Evolutionary conservation across 2,888 invertebrate species (phyloP).

Genomic region (Andricus quercusramuli): DNA sequence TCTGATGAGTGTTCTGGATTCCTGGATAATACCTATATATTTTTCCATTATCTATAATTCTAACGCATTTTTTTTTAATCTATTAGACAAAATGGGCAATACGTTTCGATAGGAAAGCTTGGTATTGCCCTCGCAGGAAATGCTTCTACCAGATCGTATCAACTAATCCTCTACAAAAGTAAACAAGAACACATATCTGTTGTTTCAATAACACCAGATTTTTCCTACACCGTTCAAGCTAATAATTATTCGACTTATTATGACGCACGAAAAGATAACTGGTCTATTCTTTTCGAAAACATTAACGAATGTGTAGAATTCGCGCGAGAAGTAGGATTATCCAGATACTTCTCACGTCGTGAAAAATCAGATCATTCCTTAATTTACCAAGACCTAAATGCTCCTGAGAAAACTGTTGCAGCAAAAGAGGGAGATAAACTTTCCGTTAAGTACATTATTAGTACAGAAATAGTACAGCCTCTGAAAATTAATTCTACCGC

Average conservation of each 20-base stretch:
- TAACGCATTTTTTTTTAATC: not conserved
- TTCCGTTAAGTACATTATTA: constrained; percentile 63
- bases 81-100: constrained; percentile 70
- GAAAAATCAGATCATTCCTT: constrained; percentile 61
- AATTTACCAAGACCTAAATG: constrained; percentile 67
- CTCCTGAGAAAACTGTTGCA: constrained; percentile 52
- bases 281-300: constrained; percentile 81
- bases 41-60: not conserved
- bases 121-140: constrained; percentile 74
- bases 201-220: constrained; percentile 66
- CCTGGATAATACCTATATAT: not conserved
- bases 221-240: constrained; percentile 68
- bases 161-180: constrained; percentile 73
- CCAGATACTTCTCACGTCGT: constrained; percentile 63
- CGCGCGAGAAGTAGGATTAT: constrained; percentile 69
- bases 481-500: constrained; percentile 59
- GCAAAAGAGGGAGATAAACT: constrained; percentile 66
- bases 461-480: constrained; percentile 64
- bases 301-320: constrained; percentile 70
- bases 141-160: constrained; percentile 63
- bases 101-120: constrained; percentile 70
- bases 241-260: constrained; percentile 76
- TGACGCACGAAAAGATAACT: constrained; percentile 80
- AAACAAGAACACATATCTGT: constrained; percentile 71
- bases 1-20: too few species aligned